Evolutionary conservation across 2,888 invertebrate genomes (phyloP).

Genomic region (Cryptocheilus praepositus): DNA sequence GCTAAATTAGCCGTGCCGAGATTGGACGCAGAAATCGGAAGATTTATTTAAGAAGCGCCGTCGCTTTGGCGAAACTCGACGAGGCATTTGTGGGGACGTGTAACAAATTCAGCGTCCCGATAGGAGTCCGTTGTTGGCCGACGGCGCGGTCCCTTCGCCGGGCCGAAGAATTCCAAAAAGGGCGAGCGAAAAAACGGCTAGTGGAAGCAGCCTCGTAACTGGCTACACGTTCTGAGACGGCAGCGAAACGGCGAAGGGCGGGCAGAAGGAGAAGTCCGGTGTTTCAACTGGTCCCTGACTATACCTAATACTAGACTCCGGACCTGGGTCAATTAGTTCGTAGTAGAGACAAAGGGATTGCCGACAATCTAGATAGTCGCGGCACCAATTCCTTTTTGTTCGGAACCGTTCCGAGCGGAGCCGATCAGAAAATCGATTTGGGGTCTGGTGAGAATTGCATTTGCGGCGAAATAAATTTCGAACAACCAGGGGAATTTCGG

Average conservation of each 20-base stretch:
- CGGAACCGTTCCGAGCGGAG: not conserved
- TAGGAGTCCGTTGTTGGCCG: constrained; percentile 12
- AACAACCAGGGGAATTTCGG: no score
- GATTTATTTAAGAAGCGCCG: constrained; percentile 12
- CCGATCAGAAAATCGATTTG: no score
- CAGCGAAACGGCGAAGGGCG: constrained; percentile 20
- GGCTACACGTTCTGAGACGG: constrained; percentile 27
- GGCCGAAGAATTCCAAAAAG: constrained; percentile 50
- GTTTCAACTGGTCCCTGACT: constrained; percentile 23
- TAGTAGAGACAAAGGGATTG: constrained; percentile 52
- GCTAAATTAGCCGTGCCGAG: no score
- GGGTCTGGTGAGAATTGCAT: no score
- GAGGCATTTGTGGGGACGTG: constrained; percentile 15
- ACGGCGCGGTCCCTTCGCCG: constrained; percentile 24
- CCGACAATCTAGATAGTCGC: constrained; percentile 47
- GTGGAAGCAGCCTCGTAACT: constrained; percentile 16
- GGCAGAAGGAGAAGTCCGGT: constrained; percentile 14
- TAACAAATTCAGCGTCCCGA: constrained; percentile 22
- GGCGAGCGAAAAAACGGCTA: constrained; percentile 42
- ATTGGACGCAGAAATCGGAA: no score
- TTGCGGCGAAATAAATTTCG: no score
- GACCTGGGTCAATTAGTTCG: constrained; percentile 53
- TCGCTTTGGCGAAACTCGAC: not conserved
- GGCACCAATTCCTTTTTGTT: constrained; percentile 29
- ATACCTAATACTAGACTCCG: constrained; percentile 37